A percentile compares a stretch with the other conserved stretches of the same genome.
Conservation (phyloP, 1,140 invertebrate species). For the Trissolcus basalis region DNA sequence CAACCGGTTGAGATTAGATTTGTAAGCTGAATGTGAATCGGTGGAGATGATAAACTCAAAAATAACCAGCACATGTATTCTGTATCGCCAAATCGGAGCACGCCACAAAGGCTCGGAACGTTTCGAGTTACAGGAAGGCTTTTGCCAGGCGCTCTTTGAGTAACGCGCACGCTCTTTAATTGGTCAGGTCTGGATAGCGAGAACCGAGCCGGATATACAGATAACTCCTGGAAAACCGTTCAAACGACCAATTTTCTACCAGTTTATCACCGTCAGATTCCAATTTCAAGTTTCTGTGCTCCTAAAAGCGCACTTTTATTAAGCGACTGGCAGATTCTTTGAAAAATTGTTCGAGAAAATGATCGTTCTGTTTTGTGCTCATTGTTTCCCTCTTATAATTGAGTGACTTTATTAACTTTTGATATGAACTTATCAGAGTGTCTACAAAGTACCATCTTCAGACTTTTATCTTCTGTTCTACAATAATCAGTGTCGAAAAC, state of each 20-base stretch:
- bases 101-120: constrained; percentile 6
- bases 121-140: constrained; percentile 18
- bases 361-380: background rate
- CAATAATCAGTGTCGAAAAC: too few species aligned
- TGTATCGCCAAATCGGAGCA: constrained; percentile 10
- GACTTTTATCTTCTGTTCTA: constrained; percentile 1
- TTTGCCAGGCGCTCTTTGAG: constrained; percentile 10
- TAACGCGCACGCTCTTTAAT: constrained; percentile 19
- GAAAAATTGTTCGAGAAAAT: background rate
- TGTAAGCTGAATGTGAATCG: too few species aligned
- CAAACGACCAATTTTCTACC: constrained; percentile 8
- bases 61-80: constrained; percentile 21
- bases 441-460: constrained; percentile 8
- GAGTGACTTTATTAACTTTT: background rate
- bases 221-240: constrained; percentile 21
- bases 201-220: constrained; percentile 8
- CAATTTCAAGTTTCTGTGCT: too few species aligned
- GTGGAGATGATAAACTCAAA: constrained; percentile 6
- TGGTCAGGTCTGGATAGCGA: constrained; percentile 11
- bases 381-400: background rate
- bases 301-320: too few species aligned
- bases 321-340: too few species aligned
- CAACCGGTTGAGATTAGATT: too few species aligned
- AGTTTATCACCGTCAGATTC: too few species aligned
- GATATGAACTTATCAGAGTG: constrained; percentile 8